Conservation (phyloP, 2,113 vertebrate genomes). For the Hypomesus transpacificus region DNA sequence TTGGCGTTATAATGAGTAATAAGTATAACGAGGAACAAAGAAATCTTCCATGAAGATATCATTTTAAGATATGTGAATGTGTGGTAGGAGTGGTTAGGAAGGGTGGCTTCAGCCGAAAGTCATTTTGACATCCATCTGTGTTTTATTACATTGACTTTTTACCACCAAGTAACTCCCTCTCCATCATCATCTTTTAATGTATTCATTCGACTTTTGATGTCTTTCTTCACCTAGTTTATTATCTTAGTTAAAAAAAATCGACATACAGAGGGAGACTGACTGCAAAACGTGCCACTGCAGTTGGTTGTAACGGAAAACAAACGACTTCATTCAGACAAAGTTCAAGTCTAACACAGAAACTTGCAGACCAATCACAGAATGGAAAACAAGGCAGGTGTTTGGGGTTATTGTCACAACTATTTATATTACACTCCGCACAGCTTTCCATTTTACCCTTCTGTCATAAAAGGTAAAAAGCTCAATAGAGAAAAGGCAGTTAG, state of each 20-base stretch:
- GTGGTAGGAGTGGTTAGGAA: constrained; percentile 10
- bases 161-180: constrained; percentile 31
- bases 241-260: constrained; percentile 13
- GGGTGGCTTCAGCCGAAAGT: constrained; percentile 23
- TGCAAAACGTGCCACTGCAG: too few relatives aligned
- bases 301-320: too few relatives aligned
- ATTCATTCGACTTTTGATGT: constrained; percentile 44
- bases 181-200: constrained; percentile 41
- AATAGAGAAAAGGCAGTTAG: constrained; percentile 35
- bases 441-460: constrained; percentile 32
- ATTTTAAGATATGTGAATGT: constrained; percentile 6
- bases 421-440: background rate
- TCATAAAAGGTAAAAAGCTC: constrained; percentile 19
- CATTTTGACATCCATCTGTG: constrained; percentile 49
- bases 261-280: too few relatives aligned
- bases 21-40: background rate
- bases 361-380: too few relatives aligned
- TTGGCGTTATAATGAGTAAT: too few relatives aligned
- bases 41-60: constrained; percentile 20
- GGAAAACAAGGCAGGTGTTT: too few relatives aligned
- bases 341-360: too few relatives aligned
- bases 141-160: constrained; percentile 46
- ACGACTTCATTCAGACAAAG: too few relatives aligned
- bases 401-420: too few relatives aligned
- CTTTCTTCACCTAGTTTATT: constrained; percentile 26